Evolutionary conservation across 53 echinoderm and acorn worm genomes (phyloP).

Genomic region (Paracentrotus lividus): DNA sequence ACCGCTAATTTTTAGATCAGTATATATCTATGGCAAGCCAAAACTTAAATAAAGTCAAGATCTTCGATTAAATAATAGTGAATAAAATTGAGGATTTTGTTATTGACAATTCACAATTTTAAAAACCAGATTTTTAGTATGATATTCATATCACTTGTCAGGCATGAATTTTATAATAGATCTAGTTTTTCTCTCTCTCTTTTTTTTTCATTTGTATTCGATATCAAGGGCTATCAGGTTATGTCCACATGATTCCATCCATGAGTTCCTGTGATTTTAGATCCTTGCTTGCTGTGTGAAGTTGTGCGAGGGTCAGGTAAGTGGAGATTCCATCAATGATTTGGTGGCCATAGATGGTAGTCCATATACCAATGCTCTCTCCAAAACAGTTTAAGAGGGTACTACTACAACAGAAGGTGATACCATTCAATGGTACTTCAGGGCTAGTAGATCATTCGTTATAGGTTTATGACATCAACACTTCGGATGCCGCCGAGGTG

Average conservation of each 20-base stretch:
- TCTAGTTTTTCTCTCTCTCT: too few species aligned
- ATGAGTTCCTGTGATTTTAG: not conserved
- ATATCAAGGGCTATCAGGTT: too few species aligned
- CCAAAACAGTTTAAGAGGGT: not conserved
- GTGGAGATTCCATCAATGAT: conserved; percentile 50
- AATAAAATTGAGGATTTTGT: too few species aligned
- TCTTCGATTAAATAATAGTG: too few species aligned
- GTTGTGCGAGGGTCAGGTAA: conserved; percentile 16
- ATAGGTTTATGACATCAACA: not conserved
- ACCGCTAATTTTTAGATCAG: too few species aligned
- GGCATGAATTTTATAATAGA: too few species aligned
- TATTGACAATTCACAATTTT: too few species aligned
- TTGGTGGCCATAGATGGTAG: conserved; percentile 59
- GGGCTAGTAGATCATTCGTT: not conserved
- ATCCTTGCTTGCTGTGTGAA: not conserved
- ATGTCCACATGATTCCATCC: not conserved
- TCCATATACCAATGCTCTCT: conserved; percentile 41
- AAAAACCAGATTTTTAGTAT: too few species aligned
- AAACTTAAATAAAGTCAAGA: too few species aligned
- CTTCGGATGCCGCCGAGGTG: not conserved
- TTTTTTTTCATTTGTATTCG: too few species aligned
- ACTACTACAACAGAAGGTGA: not conserved
- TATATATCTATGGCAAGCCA: too few species aligned
- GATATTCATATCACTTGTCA: too few species aligned
- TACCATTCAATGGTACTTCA: not conserved